Base-by-base conservation (phyloP, 2,888 invertebrate genomes). In the Agelastica alni region DNA sequence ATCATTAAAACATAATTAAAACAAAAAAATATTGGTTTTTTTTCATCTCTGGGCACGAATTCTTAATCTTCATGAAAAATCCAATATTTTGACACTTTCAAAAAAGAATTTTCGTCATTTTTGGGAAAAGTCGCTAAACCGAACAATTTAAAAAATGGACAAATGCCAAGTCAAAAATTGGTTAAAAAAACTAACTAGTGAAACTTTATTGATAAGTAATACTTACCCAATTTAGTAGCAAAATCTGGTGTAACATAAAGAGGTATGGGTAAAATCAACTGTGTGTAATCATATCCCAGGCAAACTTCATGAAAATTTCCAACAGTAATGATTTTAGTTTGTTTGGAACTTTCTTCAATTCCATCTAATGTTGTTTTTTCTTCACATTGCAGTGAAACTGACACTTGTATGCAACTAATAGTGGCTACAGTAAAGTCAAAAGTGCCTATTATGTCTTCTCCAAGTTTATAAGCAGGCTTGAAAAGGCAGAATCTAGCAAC, bases 391-490 rank as follows among this genome's bases (percentile, higher is more conserved):
- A 98, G 76, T n/a, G 96, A 93, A 1, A 97, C 96, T 3, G 96
- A 94, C 73, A 89, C 89, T 83, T 96, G 95, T 69, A 95, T 89
- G 77, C 96, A 97, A 18, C 89, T 88, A 3, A 96, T 91, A 55
- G 90, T 90, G 2, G 93, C 91, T 54, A 90, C 88, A 1, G 89
- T 87, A 74, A 98, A 98, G 75, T 97, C 96, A 76, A 98, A 89
- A 5, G 95, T 92, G 9, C 97, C 98, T 69, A 99, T 94, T 69
- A 99, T 94, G 70, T 99, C 98, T 78, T 99, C 99, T 7, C 99
- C 98, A 2, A 99, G 80, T 76, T 96, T 95, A 75, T 95, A 99
- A 0, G 93, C 91, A 62, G 93, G 91, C 77, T 97, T 98, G 71
- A 96, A 96, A 48, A 99, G 77, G 71, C 95, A 95, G 74, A 98